phyloP scores from a whole-genome alignment of 30 jellyfish, hydroid and myxozoan species.

The Chironex yamaguchii region DNA sequence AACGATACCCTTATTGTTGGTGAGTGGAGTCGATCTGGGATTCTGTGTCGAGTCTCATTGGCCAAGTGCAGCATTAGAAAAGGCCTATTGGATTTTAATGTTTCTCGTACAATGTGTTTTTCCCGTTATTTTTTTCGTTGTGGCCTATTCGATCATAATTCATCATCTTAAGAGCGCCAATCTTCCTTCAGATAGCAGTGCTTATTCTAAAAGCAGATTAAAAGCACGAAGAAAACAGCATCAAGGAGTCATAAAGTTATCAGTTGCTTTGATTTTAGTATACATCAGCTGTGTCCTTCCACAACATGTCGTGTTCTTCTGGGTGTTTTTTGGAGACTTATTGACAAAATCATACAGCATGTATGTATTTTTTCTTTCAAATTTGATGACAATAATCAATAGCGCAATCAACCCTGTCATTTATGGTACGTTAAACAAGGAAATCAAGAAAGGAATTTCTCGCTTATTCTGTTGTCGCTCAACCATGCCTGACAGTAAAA shows the following conservation, averaged over 20 bases:
- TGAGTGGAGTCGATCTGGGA: conserved; percentile 52
- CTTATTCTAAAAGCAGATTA: conserved; percentile 11
- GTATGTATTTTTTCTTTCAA: conserved; percentile 67
- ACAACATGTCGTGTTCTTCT: conserved; percentile 89
- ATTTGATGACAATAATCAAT: conserved; percentile 74
- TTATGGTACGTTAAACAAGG: conserved; percentile 85
- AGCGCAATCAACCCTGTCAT: conserved; percentile 89
- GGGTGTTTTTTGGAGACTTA: conserved; percentile 69
- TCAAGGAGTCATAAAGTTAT: conserved; percentile 59
- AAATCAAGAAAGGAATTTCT: conserved; percentile 74
- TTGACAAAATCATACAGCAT: conserved; percentile 28
- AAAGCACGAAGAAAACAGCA: conserved; percentile 79
- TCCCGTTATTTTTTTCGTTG: conserved; percentile 70
- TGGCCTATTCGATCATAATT: conserved; percentile 72
- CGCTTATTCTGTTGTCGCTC: background rate
- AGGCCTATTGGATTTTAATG: conserved; percentile 74
- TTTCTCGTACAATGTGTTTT: conserved; percentile 79
- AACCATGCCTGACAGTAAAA: no score
- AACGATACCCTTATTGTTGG: conserved; percentile 85
- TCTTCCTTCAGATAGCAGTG: conserved; percentile 24
- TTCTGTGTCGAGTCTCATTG: conserved; percentile 75
- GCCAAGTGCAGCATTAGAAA: conserved; percentile 66
- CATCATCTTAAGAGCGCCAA: conserved; percentile 43
- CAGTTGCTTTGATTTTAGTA: conserved; percentile 67
- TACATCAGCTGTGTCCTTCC: conserved; percentile 87